A percentile compares a stretch with the other conserved stretches of the same genome.
Conservation (phyloP, 2,888 invertebrate genomes). For the Sinopyrophorus schimmeli region DNA sequence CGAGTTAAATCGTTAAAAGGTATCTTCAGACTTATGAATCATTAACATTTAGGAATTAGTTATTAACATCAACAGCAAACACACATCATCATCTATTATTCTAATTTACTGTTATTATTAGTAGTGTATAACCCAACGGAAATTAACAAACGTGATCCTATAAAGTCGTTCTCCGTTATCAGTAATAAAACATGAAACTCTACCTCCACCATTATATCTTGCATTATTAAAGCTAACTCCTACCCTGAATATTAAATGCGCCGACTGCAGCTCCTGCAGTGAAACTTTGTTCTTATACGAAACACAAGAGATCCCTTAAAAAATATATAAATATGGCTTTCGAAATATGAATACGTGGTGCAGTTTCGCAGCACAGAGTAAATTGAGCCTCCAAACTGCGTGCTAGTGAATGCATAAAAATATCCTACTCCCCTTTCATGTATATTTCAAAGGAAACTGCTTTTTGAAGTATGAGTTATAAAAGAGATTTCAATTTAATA, state of each 20-base stretch:
- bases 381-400: constrained; percentile 23
- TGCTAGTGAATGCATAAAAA: constrained; percentile 24
- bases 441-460: constrained; percentile 31
- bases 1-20: too few species aligned
- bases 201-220: constrained; percentile 32
- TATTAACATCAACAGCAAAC: constrained; percentile 22
- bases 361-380: constrained; percentile 8
- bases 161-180: constrained; percentile 43
- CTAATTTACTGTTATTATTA: constrained; percentile 37
- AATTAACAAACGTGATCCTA: constrained; percentile 45
- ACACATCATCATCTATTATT: constrained; percentile 32
- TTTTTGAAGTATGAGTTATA: constrained; percentile 34
- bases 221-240: constrained; percentile 30
- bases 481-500: constrained; percentile 45
- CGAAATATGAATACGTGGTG: constrained; percentile 3
- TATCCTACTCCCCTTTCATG: constrained; percentile 30
- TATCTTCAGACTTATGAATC: too few species aligned
- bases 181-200: constrained; percentile 43
- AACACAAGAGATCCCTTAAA: not conserved
- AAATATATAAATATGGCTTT: not conserved
- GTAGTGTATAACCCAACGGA: constrained; percentile 40
- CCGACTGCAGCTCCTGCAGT: constrained; percentile 15
- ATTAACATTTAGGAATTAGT: too few species aligned
- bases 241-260: constrained; percentile 32
- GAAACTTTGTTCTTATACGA: constrained; percentile 2